Percentiles rank a stretch among this genome's conserved stretches.
These are phyloP conservation scores for Teleogryllus oceanicus DNA, from an alignment of 2,888 invertebrate species.

Conservation along the genomic window DNA sequence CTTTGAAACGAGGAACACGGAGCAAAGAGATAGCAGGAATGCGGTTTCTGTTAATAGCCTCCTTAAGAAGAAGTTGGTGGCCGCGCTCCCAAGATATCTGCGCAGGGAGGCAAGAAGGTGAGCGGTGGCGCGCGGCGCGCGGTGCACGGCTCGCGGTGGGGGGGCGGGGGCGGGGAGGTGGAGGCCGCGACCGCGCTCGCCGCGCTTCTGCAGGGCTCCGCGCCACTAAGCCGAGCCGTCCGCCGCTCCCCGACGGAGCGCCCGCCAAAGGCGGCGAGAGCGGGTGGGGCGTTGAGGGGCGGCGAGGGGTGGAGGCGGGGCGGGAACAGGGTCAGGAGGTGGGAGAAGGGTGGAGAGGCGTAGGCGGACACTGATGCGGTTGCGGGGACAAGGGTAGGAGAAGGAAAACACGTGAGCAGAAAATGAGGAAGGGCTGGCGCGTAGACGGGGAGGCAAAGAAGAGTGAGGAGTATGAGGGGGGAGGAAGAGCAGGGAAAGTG, in stretches of 20 bases:
- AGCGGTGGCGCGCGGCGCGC: background rate
- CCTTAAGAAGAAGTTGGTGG: slow-evolving; percentile 3
- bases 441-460: too few relatives aligned
- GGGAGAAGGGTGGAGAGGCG: too few relatives aligned
- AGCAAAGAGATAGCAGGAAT: slow-evolving; percentile 9
- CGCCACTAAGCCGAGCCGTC: background rate
- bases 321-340: background rate
- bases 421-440: too few relatives aligned
- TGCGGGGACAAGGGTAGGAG: too few relatives aligned
- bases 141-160: background rate
- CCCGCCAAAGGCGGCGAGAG: background rate
- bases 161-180: background rate
- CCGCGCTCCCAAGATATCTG: slow-evolving; percentile 4
- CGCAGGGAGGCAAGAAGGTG: background rate
- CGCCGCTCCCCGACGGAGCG: background rate
- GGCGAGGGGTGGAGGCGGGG: background rate
- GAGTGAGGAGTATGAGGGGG: too few relatives aligned
- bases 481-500: too few relatives aligned
- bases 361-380: too few relatives aligned
- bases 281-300: background rate
- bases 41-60: slow-evolving; percentile 10
- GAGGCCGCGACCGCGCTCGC: too few relatives aligned
- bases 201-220: background rate
- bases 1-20: background rate
- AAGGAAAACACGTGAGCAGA: too few relatives aligned